Conservation (phyloP, 2,888 invertebrate genomes). For the Argyresthia albistria region DNA sequence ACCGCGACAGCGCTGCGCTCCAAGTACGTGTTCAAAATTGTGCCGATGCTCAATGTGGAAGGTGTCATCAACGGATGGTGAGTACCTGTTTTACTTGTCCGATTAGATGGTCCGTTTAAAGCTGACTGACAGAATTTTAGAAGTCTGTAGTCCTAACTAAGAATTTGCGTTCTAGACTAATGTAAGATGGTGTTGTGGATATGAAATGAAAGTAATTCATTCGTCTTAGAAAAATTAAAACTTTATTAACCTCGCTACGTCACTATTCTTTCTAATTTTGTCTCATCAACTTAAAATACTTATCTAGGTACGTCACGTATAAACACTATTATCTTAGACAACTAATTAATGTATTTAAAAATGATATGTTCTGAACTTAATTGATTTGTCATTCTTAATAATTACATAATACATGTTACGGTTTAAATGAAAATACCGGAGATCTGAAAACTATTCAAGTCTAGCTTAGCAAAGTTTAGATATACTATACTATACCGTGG, state of each 20-base stretch:
- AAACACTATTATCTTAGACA: constrained; percentile 60
- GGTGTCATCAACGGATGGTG: constrained; percentile 91
- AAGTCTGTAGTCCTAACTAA: no score
- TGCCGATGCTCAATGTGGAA: constrained; percentile 92
- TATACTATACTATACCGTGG: constrained; percentile 40
- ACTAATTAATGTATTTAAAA: constrained; percentile 33
- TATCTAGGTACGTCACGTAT: constrained; percentile 62
- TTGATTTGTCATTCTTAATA: constrained; percentile 33
- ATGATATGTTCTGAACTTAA: constrained; percentile 54
- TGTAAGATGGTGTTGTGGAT: no score
- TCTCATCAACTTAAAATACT: constrained; percentile 57
- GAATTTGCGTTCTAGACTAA: no score
- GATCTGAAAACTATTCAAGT: constrained; percentile 50
- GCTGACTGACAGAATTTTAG: no score
- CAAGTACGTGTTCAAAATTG: constrained; percentile 86
- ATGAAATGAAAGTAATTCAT: no score
- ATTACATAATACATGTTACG: constrained; percentile 55
- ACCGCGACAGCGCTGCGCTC: constrained; percentile 75
- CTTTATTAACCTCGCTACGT: constrained; percentile 64
- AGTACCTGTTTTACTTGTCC: constrained; percentile 33
- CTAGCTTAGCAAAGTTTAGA: constrained; percentile 46
- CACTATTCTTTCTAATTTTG: constrained; percentile 63
- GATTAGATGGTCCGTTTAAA: neutral
- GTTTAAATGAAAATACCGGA: constrained; percentile 55
- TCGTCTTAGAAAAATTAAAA: constrained; percentile 35